These are phyloP conservation scores for Dasyornis broadbenti DNA, from an alignment of 2,113 vertebrate species.

Conservation along the genomic window DNA sequence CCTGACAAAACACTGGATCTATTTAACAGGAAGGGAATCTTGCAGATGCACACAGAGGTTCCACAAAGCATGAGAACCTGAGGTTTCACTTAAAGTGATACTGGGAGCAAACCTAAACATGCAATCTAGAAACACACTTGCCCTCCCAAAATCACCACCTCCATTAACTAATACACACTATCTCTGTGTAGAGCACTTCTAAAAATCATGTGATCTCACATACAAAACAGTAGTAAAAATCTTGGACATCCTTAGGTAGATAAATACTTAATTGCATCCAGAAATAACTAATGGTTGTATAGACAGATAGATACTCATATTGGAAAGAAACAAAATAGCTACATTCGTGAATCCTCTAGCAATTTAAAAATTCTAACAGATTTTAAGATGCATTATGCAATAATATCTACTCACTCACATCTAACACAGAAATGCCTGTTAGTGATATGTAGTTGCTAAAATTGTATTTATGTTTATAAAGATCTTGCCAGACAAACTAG, in stretches of 20 bases:
- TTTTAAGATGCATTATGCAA: neutral
- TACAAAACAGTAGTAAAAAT: neutral
- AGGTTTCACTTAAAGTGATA: neutral
- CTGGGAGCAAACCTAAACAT: neutral
- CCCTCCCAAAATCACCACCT: neutral
- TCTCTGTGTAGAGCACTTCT: neutral
- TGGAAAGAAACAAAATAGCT: neutral
- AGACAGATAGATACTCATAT: neutral
- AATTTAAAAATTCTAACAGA: neutral
- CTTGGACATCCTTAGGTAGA: neutral
- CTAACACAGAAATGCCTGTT: neutral
- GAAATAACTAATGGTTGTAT: neutral
- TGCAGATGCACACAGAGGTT: neutral
- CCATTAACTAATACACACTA: neutral
- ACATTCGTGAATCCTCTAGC: neutral
- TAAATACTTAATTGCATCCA: neutral
- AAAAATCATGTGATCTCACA: neutral
- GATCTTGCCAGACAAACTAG: neutral
- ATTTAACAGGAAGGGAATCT: neutral
- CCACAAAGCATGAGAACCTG: neutral
- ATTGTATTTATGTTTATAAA: slow-evolving; percentile 20
- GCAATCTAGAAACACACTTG: neutral
- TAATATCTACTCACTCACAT: neutral
- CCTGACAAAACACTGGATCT: neutral
- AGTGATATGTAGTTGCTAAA: neutral